Conservation (phyloP, 1,140 invertebrate species). For the Oreohelix idahoensis region DNA sequence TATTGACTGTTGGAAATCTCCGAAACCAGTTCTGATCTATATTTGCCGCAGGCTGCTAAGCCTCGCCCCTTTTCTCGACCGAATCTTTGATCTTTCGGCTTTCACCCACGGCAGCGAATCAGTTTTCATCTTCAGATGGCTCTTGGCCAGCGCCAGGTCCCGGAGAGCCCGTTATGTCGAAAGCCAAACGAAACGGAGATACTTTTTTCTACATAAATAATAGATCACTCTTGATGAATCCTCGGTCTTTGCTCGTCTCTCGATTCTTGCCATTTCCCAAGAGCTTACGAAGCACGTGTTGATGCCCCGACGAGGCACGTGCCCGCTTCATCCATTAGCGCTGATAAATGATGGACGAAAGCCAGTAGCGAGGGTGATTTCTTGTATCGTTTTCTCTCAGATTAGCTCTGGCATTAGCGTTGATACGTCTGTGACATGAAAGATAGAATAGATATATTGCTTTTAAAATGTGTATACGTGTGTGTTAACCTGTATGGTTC, state of each 20-base stretch:
- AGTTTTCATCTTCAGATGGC: neutral
- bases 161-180: neutral
- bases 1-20: too few relatives aligned
- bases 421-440: neutral
- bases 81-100: neutral
- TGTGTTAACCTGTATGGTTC: too few relatives aligned
- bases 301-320: neutral
- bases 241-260: conserved; percentile 10
- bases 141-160: neutral
- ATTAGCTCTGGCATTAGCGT: neutral
- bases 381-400: neutral
- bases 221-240: neutral
- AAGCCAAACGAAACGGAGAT: neutral
- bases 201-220: conserved; percentile 13
- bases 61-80: too few relatives aligned
- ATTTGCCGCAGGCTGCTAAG: too few relatives aligned
- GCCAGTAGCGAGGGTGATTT: neutral
- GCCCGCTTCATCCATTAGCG: conserved; percentile 4
- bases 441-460: neutral
- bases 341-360: conserved; percentile 1
- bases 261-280: conserved; percentile 16
- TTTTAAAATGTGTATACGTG: too few relatives aligned
- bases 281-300: neutral
- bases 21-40: too few relatives aligned
- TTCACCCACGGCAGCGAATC: neutral